Percentiles rank a stretch among this genome's conserved stretches.
Evolutionary conservation across 2,888 invertebrate species (phyloP).

Genomic region (Polylopha cassiicola): DNA sequence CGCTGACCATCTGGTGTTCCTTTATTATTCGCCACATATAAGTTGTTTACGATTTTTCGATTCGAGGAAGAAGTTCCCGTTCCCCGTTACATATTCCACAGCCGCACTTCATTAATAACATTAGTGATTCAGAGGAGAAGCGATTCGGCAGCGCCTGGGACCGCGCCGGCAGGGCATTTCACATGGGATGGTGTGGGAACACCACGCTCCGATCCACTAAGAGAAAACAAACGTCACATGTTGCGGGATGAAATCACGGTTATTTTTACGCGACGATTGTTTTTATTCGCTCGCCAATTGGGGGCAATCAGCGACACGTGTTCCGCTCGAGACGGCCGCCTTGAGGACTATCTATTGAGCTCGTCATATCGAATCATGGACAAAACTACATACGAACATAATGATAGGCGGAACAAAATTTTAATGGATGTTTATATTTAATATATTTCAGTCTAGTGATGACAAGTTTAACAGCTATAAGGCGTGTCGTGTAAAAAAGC

Average conservation of each 20-base stretch:
- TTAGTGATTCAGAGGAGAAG: constrained; percentile 49
- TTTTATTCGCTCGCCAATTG: constrained; percentile 77
- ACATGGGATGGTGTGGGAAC: constrained; percentile 66
- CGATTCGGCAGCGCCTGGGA: constrained; percentile 58
- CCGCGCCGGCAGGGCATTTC: constrained; percentile 56
- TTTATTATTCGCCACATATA: constrained; percentile 26
- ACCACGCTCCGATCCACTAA: constrained; percentile 48
- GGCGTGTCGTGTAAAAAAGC: constrained; percentile 1
- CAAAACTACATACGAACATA: too few species aligned
- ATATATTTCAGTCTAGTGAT: too few species aligned
- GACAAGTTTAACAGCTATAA: constrained; percentile 10
- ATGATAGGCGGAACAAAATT: too few species aligned
- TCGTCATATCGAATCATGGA: constrained; percentile 32
- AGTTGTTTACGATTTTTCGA: constrained; percentile 35
- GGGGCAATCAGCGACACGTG: constrained; percentile 76
- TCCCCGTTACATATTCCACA: constrained; percentile 19
- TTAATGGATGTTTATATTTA: too few species aligned
- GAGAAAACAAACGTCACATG: constrained; percentile 71
- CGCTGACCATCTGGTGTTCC: constrained; percentile 51
- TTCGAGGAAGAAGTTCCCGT: constrained; percentile 21
- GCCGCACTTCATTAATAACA: constrained; percentile 48
- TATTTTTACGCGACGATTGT: constrained; percentile 77
- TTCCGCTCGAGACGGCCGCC: constrained; percentile 62
- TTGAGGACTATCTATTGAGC: constrained; percentile 60
- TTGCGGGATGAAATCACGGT: constrained; percentile 74